phyloP scores from a whole-genome alignment of 37 sponge, comb jelly and placozoan genomes.

The Beroe ovata region DNA sequence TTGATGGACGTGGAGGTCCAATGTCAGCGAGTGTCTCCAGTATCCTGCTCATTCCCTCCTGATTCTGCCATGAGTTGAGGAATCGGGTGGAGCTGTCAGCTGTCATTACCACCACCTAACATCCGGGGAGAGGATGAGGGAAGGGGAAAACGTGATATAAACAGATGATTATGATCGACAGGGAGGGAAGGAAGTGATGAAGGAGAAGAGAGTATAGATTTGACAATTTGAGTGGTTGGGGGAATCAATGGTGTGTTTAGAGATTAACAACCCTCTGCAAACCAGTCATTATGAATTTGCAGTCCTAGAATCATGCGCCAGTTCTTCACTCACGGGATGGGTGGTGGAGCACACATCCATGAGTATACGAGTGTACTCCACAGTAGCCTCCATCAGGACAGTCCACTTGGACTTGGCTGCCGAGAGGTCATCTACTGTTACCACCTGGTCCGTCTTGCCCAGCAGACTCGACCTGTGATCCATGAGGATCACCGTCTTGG shows the following conservation, averaged over 20 bases:
- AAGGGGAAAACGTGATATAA: no score
- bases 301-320: no score
- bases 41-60: slow-evolving; percentile 22
- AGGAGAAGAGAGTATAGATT: no score
- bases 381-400: slow-evolving; percentile 36
- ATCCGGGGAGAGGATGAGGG: no score
- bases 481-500: slow-evolving; percentile 66
- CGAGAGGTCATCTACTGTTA: slow-evolving; percentile 15
- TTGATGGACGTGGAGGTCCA: slow-evolving; percentile 47
- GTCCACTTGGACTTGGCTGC: slow-evolving; percentile 66
- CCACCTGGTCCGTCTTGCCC: slow-evolving; percentile 40
- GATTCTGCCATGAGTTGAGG: slow-evolving; percentile 49
- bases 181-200: no score
- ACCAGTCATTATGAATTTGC: no score
- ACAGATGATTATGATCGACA: no score
- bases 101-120: slow-evolving; percentile 33
- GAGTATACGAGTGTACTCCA: slow-evolving; percentile 57
- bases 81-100: neutral
- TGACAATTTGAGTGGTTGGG: no score
- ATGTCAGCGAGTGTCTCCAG: slow-evolving; percentile 2
- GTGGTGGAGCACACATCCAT: slow-evolving; percentile 1
- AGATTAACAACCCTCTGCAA: no score
- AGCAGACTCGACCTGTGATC: slow-evolving; percentile 36
- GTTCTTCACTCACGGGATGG: slow-evolving; percentile 23
- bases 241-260: no score